Percentiles rank a stretch among this genome's conserved stretches.
Evolutionary conservation across 1,140 invertebrate genomes (phyloP).

Genomic region (Bombus fervidus): DNA sequence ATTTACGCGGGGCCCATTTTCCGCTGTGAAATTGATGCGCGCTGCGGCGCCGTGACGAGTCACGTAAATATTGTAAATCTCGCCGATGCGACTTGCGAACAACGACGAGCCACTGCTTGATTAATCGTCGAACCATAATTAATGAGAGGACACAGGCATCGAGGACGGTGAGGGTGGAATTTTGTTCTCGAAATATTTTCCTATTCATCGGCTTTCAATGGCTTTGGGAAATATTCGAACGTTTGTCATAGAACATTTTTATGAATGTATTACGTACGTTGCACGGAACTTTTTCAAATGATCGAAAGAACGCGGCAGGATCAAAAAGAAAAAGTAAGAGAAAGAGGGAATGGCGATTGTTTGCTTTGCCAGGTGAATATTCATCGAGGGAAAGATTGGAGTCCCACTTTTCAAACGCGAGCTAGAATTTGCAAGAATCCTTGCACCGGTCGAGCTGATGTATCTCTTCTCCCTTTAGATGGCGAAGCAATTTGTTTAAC

Average conservation of each 20-base stretch:
- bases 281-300: background rate
- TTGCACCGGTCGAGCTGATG: background rate
- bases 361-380: constrained; percentile 11
- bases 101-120: constrained; percentile 8
- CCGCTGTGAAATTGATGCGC: constrained; percentile 22
- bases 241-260: background rate
- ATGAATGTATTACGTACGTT: background rate
- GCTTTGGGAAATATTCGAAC: background rate
- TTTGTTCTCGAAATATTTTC: constrained; percentile 11
- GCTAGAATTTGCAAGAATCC: background rate
- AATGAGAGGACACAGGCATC: background rate
- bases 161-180: background rate
- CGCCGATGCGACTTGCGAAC: constrained; percentile 32
- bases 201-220: background rate
- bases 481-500: constrained; percentile 26
- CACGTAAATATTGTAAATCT: constrained; percentile 47
- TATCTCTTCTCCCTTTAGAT: background rate
- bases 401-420: constrained; percentile 2
- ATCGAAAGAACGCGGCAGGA: background rate
- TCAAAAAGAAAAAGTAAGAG: background rate
- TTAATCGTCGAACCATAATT: constrained; percentile 30
- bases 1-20: constrained; percentile 28
- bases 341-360: too few species aligned
- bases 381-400: constrained; percentile 22
- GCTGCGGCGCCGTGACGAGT: constrained; percentile 1